Base-by-base conservation (phyloP, 1,140 invertebrate genomes). In the Odontomachus brunneus region DNA sequence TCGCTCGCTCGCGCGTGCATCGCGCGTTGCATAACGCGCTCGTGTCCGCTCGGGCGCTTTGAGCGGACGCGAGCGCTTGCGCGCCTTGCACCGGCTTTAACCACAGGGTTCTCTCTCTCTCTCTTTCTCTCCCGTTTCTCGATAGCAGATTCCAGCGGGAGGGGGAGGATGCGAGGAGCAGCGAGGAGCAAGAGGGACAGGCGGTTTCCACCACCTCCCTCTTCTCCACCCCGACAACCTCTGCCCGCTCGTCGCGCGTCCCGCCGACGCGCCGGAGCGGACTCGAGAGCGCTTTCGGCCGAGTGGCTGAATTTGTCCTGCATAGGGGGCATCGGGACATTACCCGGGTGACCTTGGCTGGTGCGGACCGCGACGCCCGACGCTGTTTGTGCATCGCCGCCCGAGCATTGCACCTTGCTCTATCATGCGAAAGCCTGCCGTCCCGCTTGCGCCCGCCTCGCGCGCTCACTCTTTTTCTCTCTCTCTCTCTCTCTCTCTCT, bases 311-410 rank as follows among this genome's bases (percentile, higher is more conserved):
- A 94, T 93, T 94, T 93, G 93, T 93, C 93, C 93, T 93, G 93
- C 91, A 93, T 93, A 94, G 93, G 93, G 93, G 93, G 93, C 93
- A 94, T 94, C 93, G 93, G 93, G 91, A 94, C 93, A 93, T 94
- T 94, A 94, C 93, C 93, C 93, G 93, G 91, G 89, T 94, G 93
- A 94, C 93, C 93, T 94, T 94, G 93, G 92, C 88, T 92, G 91
- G 86, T 90, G 88, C 87, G 89, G 89, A 90, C 89, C 87, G 88
- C 90, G 89, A 88, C 88, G 90, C 82, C 85, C 88, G 88, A 74
- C 90, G 90, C 90, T 93, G 93, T 94, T 93, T 93, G 92, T 92
- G 91, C 92, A 93, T 91, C 89, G 89, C 90, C 84, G 89, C 88
- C 88, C 92, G 93, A 93, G 91, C 93, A 91, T 94, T 94, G 93